phyloP scores from a whole-genome alignment of 2,797 vertebrate species.

The Gymnopithys bicolor region DNA sequence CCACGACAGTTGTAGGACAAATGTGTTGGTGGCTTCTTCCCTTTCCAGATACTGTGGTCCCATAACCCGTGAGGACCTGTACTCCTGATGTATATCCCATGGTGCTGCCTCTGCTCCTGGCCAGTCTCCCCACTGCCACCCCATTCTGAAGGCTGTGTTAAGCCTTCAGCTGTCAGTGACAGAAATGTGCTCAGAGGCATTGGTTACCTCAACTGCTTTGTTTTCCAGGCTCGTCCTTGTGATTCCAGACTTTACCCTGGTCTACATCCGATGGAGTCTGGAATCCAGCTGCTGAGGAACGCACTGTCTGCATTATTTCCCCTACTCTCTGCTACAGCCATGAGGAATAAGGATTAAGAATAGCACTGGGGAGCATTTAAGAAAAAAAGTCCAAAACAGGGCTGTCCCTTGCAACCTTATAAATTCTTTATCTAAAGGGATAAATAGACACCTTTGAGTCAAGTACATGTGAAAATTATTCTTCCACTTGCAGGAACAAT shows the following conservation, averaged over 20 bases:
- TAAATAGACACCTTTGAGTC: neutral
- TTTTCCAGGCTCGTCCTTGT: neutral
- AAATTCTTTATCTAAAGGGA: neutral
- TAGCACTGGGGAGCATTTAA: neutral
- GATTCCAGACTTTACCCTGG: neutral
- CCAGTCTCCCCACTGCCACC: neutral
- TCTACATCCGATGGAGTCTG: neutral
- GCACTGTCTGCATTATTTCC: neutral
- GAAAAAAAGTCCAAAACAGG: neutral
- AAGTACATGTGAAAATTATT: neutral
- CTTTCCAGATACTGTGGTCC: neutral
- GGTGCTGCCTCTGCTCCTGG: neutral
- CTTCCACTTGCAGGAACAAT: neutral
- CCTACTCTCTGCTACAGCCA: neutral
- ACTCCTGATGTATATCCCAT: fast-evolving
- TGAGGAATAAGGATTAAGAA: neutral
- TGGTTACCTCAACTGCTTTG: neutral
- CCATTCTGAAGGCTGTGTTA: neutral
- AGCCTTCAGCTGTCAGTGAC: neutral
- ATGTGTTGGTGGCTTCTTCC: neutral
- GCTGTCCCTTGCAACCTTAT: neutral
- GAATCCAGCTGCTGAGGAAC: neutral
- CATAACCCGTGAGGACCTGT: neutral
- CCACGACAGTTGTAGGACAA: neutral
- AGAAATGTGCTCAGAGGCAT: neutral